Evolutionary conservation across 2,888 invertebrate genomes (phyloP), one percentile per base, ranked within the genome.

Genomic region (Parnassius mnemosyne): DNA sequence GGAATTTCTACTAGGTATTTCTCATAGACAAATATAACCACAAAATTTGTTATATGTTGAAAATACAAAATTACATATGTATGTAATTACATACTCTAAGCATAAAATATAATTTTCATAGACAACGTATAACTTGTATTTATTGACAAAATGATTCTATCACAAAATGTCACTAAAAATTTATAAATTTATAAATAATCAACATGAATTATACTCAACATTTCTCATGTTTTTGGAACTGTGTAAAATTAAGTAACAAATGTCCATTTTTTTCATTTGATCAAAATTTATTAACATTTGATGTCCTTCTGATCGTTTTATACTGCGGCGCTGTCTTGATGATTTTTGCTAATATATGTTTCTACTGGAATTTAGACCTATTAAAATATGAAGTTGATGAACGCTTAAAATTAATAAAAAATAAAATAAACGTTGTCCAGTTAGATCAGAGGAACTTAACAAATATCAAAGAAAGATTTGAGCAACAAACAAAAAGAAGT

Each of bases 141-240:
- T 34, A 34, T 34, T 34, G 34, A 7, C 34, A 34, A 34, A 3
- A 34, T 34, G 34, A 34, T 7, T 34, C 34, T 34, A 7, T 34
- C 34, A 34, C 34, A 34, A 34, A 34, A 34, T 34, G 34, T 34
- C 34, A 34, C 34, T 25, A 34, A 65, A 57, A 52, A 42, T 9
- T 46, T 13, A 57, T 61, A 63, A 64, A 63, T 25, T 60, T 57
- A 49, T 71, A 76, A n/a, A 58, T 44, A 50, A 54, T 53, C 56
- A 63, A 49, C n/a, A 63, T 63, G 63, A 60, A 56, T 43, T 51
- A 16, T 55, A 47, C 51, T 53, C 42, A 46, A 52, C 13, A 49
- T 41, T 67, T 73, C 25, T 83, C 87, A 12, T 85, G 83, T 65
- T 84, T 89, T 66, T 89, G 88, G 89, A 78, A 69, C 65, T 90